Percentiles rank a stretch among this genome's conserved stretches.
These are phyloP conservation scores for Cerastis leucographa DNA, from an alignment of 2,888 invertebrate species.

Conservation along the genomic window DNA sequence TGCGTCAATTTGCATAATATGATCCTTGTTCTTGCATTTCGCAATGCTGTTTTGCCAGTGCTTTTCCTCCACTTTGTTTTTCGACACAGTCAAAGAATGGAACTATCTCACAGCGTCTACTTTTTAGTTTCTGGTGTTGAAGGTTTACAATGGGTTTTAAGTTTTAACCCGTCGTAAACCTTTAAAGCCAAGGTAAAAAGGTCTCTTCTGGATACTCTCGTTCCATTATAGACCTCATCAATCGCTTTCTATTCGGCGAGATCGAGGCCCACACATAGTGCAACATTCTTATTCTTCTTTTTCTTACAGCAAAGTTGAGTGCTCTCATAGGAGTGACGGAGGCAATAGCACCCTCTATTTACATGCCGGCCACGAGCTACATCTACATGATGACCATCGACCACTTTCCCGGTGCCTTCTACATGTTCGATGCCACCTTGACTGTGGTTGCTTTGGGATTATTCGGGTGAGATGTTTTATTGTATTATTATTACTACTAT, in stretches of 20 bases:
- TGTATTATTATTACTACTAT: too few species aligned
- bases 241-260: background rate
- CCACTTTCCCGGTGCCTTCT: slow-evolving; percentile 90
- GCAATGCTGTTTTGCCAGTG: background rate
- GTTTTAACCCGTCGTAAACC: too few species aligned
- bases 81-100: background rate
- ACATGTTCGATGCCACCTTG: slow-evolving; percentile 88
- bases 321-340: slow-evolving; percentile 91
- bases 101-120: background rate
- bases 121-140: too few species aligned
- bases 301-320: slow-evolving; percentile 83
- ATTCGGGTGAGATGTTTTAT: slow-evolving; percentile 80
- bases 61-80: background rate
- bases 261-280: background rate
- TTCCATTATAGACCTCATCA: background rate
- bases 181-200: background rate
- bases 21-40: background rate
- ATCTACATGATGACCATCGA: slow-evolving; percentile 89
- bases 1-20: background rate
- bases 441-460: slow-evolving; percentile 85
- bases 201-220: background rate
- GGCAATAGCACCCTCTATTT: slow-evolving; percentile 89
- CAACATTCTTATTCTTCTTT: background rate
- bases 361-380: slow-evolving; percentile 90
- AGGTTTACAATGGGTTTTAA: too few species aligned